Base-by-base conservation (phyloP, 1,140 invertebrate genomes). In the Macrobrachium rosenbergii region DNA sequence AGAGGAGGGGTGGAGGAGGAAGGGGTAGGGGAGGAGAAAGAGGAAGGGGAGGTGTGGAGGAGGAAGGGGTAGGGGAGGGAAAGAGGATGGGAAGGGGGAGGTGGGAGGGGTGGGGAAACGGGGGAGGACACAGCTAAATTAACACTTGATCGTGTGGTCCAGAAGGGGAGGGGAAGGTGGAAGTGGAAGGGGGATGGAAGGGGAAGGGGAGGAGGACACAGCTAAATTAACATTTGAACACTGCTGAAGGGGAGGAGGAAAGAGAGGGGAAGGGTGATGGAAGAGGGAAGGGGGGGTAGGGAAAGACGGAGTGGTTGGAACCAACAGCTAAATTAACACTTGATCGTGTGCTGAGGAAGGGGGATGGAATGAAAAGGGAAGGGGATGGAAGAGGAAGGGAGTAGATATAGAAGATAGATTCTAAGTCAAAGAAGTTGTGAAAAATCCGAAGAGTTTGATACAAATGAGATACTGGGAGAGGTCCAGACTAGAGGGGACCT, bases 361-460 rank as follows among this genome's bases (percentile, higher is more conserved):
- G 72, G 52, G 21, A 43, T 14, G 72, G 21, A 28, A 10, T 7
- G 52, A 43, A 43, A 28, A 28, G 37, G 19, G 52, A 43, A 73
- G 72, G 21, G 52, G 72, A 19, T 11, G 21, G 5, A 73, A 43
- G 72, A 73, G 19, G 72, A 28, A 43, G 7, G 5, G 19, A 72
- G 69, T 14, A 72, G 69, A 37, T 28, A 37, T 21, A 72, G 69
- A 37, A 72, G 69, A n/a, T n/a, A n/a, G n/a, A n/a, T n/a, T n/a
- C n/a, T n/a, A n/a, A n/a, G n/a, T n/a, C n/a, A n/a, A n/a, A n/a
- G n/a, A n/a, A n/a, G n/a, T n/a, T n/a, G n/a, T n/a, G n/a, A n/a
- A n/a, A n/a, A n/a, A n/a, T n/a, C n/a, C n/a, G n/a, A n/a, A n/a
- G n/a, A n/a, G n/a, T n/a, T n/a, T n/a, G n/a, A n/a, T n/a, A n/a